Evolutionary conservation across 2,888 invertebrate genomes (phyloP), one percentile per base, ranked within the genome.

Genomic region (Malthinus seriepunctatus): DNA sequence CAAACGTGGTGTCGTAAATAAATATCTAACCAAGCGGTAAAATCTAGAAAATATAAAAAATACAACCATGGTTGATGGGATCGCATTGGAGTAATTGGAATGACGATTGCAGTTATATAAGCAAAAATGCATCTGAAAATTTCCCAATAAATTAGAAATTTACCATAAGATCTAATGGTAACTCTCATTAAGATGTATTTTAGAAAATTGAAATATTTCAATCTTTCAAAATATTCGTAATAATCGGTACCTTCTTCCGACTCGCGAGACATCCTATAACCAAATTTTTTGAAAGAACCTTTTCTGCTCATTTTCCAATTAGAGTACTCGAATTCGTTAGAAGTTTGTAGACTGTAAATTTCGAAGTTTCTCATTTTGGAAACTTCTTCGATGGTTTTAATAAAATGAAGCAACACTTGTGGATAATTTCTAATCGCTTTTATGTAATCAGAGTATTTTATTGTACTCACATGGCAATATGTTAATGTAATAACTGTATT

Each of bases 331-430:
- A 42, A 42, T 15, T 42, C 23, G 23, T 5, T 5, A 5, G n/a
- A 15, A 15, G 1, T 23, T 5, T 42, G n/a, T 23, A 9, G 8
- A 0, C 0, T 8, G 15, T 42, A 42, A 15, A 42, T 0, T 2
- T 42, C 15, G 10, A 42, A 0, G 39, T 42, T 42, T 9, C 5
- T 1, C 8, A 2, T 61, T 1, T 45, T 5, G 6, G 44, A 32
- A 0, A 33, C 8, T n/a, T n/a, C 34, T 8, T 37, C 9, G 3
- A 58, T 39, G 7, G 50, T 54, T 8, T 44, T 63, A 58, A 81
- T 80, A 3, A 81, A 51, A 54, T 80, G 79, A 60, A 79, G 78
- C 54, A 81, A 70, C 2, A 68, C 63, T 71, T 82, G 80, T 47
- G 81, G 68, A 46, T 55, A 45, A 12, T 37, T 42, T 14, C 75